Conservation (phyloP, 1,140 invertebrate species). For the Zaprionus kolodkinae region DNA sequence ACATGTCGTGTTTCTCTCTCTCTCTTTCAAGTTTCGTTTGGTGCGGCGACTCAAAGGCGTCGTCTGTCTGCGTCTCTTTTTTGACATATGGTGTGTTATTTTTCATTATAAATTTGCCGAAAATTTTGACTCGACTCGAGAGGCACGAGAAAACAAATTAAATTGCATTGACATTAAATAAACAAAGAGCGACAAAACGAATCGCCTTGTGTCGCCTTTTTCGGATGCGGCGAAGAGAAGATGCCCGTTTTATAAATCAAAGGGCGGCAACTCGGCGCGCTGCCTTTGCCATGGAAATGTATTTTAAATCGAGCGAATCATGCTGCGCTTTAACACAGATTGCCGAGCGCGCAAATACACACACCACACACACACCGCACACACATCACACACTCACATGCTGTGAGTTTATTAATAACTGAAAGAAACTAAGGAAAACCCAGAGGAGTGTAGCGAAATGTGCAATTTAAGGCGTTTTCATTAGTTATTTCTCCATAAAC, state of each 20-base stretch:
- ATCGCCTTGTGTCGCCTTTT: conserved; percentile 34
- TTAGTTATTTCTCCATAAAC: conserved; percentile 82
- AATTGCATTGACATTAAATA: conserved; percentile 74
- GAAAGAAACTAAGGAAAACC: conserved; percentile 27
- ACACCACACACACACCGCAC: conserved; percentile 10
- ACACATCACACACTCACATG: conserved; percentile 13
- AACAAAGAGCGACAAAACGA: conserved; percentile 53
- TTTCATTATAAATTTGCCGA: conserved; percentile 36
- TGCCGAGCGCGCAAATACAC: conserved; percentile 32
- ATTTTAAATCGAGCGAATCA: conserved; percentile 80
- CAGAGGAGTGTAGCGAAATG: conserved; percentile 59
- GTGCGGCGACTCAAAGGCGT: conserved; percentile 15
- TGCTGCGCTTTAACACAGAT: conserved; percentile 79
- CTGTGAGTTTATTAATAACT: conserved; percentile 69
- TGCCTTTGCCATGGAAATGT: conserved; percentile 81
- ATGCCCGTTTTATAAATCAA: conserved; percentile 71
- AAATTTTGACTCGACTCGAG: conserved; percentile 27
- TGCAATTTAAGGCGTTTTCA: conserved; percentile 75
- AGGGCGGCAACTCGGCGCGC: conserved; percentile 78
- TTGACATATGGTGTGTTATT: conserved; percentile 25
- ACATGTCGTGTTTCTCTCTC: conserved; percentile 8
- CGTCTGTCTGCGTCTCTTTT: not conserved
- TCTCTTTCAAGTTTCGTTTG: not conserved
- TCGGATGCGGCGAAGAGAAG: conserved; percentile 47
- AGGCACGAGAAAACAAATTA: conserved; percentile 22